Conservation (phyloP, 2,113 vertebrate genomes). For the Rana temporaria region DNA sequence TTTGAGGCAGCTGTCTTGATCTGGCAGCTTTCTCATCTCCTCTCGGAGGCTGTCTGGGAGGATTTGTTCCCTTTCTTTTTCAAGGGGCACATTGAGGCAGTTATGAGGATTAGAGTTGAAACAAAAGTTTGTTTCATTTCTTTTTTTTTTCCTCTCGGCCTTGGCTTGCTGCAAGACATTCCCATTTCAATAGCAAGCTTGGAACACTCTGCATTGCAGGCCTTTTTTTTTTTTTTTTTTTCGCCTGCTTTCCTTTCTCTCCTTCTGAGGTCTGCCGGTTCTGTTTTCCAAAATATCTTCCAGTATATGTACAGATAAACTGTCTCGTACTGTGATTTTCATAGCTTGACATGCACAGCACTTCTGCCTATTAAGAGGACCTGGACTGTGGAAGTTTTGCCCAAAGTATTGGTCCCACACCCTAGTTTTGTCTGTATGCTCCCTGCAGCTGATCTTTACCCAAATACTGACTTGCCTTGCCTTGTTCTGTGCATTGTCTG, state of each 20-base stretch:
- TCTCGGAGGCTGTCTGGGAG: slow-evolving; percentile 64
- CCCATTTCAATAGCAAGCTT: slow-evolving; percentile 44
- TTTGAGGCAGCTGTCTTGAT: slow-evolving; percentile 62
- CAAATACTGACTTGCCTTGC: no score
- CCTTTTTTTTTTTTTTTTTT: background rate
- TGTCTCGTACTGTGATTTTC: slow-evolving; percentile 2
- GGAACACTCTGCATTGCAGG: slow-evolving; percentile 33
- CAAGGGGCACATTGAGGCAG: slow-evolving; percentile 20
- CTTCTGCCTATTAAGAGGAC: no score
- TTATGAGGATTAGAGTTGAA: slow-evolving; percentile 47
- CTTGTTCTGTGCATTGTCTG: no score
- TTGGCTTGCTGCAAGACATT: slow-evolving; percentile 55
- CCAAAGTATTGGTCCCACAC: no score
- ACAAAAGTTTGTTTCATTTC: slow-evolving; percentile 57
- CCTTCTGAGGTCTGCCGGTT: slow-evolving; percentile 5
- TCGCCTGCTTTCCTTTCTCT: background rate
- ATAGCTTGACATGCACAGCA: no score
- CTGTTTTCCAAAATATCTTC: background rate
- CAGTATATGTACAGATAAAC: background rate
- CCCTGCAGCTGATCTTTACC: no score
- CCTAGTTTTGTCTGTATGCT: no score
- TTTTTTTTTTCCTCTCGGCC: accelerated
- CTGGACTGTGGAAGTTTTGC: no score
- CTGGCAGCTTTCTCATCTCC: slow-evolving; percentile 58
- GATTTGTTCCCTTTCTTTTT: slow-evolving; percentile 61